Percentiles rank a stretch among this genome's conserved stretches.
phyloP scores from a whole-genome alignment of 2,113 vertebrate species.

The Eulemur rufifrons region DNA sequence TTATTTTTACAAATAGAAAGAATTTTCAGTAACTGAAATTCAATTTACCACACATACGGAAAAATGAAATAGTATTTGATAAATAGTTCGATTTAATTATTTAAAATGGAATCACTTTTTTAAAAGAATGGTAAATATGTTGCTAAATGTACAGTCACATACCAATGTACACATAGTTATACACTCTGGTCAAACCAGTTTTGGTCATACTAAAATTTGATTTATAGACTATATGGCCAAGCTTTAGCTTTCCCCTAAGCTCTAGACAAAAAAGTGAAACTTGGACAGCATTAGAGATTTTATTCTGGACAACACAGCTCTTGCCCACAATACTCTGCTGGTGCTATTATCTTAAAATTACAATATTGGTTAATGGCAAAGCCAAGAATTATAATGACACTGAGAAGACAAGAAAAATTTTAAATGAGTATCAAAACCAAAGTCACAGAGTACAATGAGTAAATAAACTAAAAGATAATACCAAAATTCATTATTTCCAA shows the following conservation, averaged over 20 bases:
- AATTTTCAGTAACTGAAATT: slow-evolving; percentile 26
- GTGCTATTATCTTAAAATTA: not conserved
- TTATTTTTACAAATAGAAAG: slow-evolving; percentile 41
- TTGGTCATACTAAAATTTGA: slow-evolving; percentile 5
- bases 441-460: not conserved
- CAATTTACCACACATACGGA: slow-evolving; percentile 37
- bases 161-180: not conserved
- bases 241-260: not conserved
- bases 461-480: slow-evolving; percentile 8
- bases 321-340: not conserved
- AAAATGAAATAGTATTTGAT: slow-evolving; percentile 43
- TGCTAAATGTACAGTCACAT: slow-evolving; percentile 13
- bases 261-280: slow-evolving; percentile 20
- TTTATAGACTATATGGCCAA: not conserved
- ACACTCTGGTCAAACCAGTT: not conserved
- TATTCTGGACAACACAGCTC: not conserved
- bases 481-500: slow-evolving; percentile 4
- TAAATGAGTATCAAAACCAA: slow-evolving; percentile 13
- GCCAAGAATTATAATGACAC: not conserved
- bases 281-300: not conserved
- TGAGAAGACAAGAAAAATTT: slow-evolving; percentile 23
- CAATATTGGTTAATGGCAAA: slow-evolving; percentile 3
- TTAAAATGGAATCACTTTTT: slow-evolving; percentile 34
- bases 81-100: slow-evolving; percentile 19
- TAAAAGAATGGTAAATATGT: not conserved